Base-by-base conservation (phyloP, 2,888 invertebrate species). In the Machimus atricapillus region DNA sequence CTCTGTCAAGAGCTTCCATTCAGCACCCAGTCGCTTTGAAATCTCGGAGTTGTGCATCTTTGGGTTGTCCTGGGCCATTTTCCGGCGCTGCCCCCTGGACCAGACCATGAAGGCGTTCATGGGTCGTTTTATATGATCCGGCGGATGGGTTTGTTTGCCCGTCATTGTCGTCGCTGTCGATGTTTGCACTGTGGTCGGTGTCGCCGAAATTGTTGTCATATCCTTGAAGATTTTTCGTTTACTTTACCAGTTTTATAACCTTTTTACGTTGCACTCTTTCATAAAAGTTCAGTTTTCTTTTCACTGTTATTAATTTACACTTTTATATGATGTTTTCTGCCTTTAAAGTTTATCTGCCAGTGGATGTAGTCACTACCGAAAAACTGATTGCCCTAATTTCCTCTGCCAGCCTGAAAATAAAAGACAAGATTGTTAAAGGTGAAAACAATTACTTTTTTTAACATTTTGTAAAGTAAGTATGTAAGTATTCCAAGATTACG, bases 61-160 rank as follows among this genome's bases (percentile, higher is more conserved):
- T 90, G 98, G 98, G 92, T 98, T 98, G 91, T 98, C 98, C 93
- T 97, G 95, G 0, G 98, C 97, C 93, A 98, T 98, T 93, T 98
- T 97, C 88, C 98, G 94, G 74, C 98, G 94, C 92, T 98, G 98
- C 83, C 97, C 97, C 85, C 98, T 93, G 43, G 98, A 98, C 98
- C 98, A 98, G 27, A 93, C 98, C 98, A 98, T 98, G 93, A 98
- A 98, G 1, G 98, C 98, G 93, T 98, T 98, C 98, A 99, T 98
- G 58, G 98, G 98, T 87, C 98, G 94, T 92, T 98, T 98, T 90
- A 98, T 97, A 92, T 98, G 97, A 91, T 96, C 96, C 89, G 93
- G 93, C 88, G 93, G 94, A 87, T 88, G 88, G 31, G 83, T 86
- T 82, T 88, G 88, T 56, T 88, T 88, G 43, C 87, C 87, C 19